A percentile compares a stretch with the other conserved stretches of the same genome.
phyloP scores from a whole-genome alignment of 1,140 invertebrate species.

The Macrosteles quadrilineatus region DNA sequence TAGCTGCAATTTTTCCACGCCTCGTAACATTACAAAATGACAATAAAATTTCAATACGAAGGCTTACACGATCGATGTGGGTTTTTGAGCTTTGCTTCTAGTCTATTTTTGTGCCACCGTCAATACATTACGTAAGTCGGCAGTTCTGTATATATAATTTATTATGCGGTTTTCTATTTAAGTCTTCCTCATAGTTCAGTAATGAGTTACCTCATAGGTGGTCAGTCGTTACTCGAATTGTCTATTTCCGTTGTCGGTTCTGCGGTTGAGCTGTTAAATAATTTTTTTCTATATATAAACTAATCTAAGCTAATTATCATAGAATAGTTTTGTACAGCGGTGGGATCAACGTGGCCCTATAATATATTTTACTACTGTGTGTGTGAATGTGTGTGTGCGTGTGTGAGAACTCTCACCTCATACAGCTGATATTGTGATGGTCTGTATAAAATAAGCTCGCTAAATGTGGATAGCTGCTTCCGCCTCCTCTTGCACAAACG shows the following conservation, averaged over 20 bases:
- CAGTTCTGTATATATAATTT: background rate
- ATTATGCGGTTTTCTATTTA: constrained; percentile 17
- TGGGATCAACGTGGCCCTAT: constrained; percentile 16
- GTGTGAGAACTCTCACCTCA: constrained; percentile 30
- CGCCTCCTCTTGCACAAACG: constrained; percentile 14
- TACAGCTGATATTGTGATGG: constrained; percentile 34
- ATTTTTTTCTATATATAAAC: background rate
- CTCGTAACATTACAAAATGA: constrained; percentile 7
- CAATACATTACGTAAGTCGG: background rate
- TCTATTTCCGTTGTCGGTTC: too few relatives aligned
- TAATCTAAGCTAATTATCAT: constrained; percentile 10
- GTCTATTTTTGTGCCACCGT: constrained; percentile 13
- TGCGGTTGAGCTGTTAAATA: background rate
- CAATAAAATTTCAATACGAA: constrained; percentile 20
- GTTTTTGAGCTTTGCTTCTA: constrained; percentile 16
- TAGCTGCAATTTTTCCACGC: too few relatives aligned
- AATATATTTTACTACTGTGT: constrained; percentile 24
- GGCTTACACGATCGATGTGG: background rate
- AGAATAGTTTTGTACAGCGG: constrained; percentile 26
- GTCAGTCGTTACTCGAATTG: too few relatives aligned
- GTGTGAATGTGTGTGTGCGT: constrained; percentile 21
- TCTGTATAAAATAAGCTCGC: constrained; percentile 30
- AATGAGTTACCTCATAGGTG: too few relatives aligned
- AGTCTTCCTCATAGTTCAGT: constrained; percentile 16
- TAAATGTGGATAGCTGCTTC: constrained; percentile 20